Conservation (phyloP, 2,888 invertebrate genomes). For the Torymus aiolomorphi region DNA sequence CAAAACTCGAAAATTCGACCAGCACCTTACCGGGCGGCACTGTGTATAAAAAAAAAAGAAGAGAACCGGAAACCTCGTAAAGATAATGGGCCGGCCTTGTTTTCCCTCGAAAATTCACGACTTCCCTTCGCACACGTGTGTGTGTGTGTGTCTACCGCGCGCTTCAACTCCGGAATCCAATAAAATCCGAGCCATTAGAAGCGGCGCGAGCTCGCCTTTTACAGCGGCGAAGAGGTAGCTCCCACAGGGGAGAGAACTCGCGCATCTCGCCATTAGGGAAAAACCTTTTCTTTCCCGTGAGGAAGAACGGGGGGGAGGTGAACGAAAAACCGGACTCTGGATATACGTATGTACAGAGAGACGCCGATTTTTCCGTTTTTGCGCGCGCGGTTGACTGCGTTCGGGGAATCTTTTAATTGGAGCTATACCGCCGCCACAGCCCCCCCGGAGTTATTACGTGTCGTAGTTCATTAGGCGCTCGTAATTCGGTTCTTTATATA, state of each 20-base stretch:
- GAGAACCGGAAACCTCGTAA: slow-evolving; percentile 40
- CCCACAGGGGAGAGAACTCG: slow-evolving; percentile 14
- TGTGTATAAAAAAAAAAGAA: too few relatives aligned
- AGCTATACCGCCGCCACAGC: not conserved
- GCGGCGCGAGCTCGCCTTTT: slow-evolving; percentile 28
- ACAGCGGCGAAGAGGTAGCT: slow-evolving; percentile 6
- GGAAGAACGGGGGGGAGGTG: not conserved
- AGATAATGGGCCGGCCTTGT: slow-evolving; percentile 37
- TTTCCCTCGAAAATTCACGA: slow-evolving; percentile 39
- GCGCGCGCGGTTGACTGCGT: not conserved
- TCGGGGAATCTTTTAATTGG: slow-evolving; percentile 54
- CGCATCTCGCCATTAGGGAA: slow-evolving; percentile 20
- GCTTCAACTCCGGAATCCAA: slow-evolving; percentile 31
- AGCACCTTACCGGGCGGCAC: too few relatives aligned
- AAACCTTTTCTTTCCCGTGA: slow-evolving; percentile 21
- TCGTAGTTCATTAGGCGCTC: slow-evolving; percentile 2
- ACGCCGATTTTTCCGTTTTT: slow-evolving; percentile 31
- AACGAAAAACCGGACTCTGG: slow-evolving; percentile 33
- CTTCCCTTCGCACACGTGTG: not conserved
- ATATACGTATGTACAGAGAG: too few relatives aligned
- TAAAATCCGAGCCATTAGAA: slow-evolving; percentile 43
- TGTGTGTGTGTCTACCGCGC: not conserved
- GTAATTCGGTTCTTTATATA: slow-evolving; percentile 26
- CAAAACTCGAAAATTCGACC: not conserved
- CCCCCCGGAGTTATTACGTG: too few relatives aligned